Percentiles rank a stretch among this genome's conserved stretches.
Evolutionary conservation across 1,140 invertebrate genomes (phyloP).

Genomic region (Palaemon carinicauda): DNA sequence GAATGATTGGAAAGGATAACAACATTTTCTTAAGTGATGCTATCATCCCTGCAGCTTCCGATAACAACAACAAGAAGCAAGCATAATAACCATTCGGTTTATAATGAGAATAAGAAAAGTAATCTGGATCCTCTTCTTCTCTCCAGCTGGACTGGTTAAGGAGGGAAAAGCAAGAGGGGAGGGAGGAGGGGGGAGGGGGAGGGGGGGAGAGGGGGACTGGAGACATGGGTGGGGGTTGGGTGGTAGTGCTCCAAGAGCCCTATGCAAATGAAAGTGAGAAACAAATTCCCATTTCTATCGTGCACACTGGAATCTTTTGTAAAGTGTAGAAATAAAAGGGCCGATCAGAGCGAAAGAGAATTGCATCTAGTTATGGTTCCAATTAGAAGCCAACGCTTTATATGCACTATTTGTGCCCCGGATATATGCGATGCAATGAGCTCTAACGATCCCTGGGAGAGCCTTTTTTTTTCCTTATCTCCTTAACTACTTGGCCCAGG

Average conservation of each 20-base stretch:
- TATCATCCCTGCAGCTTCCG: no score
- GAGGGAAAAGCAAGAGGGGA: background rate
- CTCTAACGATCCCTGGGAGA: no score
- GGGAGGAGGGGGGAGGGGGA: background rate
- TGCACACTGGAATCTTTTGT: constrained; percentile 16
- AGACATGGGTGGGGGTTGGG: background rate
- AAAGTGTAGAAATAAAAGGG: constrained; percentile 9
- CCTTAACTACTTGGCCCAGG: background rate
- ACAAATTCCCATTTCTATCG: constrained; percentile 39
- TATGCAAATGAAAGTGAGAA: constrained; percentile 40
- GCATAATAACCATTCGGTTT: background rate
- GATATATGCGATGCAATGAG: no score
- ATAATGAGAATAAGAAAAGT: background rate
- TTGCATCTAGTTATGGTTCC: constrained; percentile 42
- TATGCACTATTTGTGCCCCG: no score
- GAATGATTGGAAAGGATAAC: background rate
- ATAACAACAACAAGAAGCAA: background rate
- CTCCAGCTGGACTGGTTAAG: background rate
- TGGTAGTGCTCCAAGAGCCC: background rate
- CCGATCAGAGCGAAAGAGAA: constrained; percentile 31
- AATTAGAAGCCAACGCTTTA: constrained; percentile 40
- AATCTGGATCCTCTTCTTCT: background rate
- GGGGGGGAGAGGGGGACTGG: background rate
- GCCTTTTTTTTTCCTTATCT: background rate
- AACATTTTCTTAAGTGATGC: no score